Conservation (phyloP, 2,888 invertebrate genomes). For the Idaea aversata region DNA sequence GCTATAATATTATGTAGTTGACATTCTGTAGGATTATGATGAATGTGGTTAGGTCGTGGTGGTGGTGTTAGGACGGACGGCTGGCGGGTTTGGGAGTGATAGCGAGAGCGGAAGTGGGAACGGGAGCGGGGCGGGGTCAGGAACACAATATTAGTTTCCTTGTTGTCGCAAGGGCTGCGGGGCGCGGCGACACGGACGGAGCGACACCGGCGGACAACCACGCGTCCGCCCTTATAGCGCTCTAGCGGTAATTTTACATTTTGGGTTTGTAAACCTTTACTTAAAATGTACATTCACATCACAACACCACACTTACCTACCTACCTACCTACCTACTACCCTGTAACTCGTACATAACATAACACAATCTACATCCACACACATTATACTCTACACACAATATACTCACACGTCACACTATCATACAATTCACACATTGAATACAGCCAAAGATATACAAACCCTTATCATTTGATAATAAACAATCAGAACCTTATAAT, state of each 20-base stretch:
- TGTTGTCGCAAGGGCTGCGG: slow-evolving; percentile 81
- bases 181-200: slow-evolving; percentile 72
- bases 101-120: slow-evolving; percentile 48
- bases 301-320: slow-evolving; percentile 31
- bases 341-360: slow-evolving; percentile 12
- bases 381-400: slow-evolving; percentile 26
- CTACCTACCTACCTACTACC: slow-evolving; percentile 27
- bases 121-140: slow-evolving; percentile 60
- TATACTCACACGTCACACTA: slow-evolving; percentile 25
- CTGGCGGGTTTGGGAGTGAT: slow-evolving; percentile 59
- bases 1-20: slow-evolving; percentile 4
- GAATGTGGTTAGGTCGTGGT: slow-evolving; percentile 8
- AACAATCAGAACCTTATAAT: slow-evolving; percentile 54
- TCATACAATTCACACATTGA: slow-evolving; percentile 31
- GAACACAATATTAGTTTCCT: slow-evolving; percentile 82
- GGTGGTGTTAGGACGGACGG: slow-evolving; percentile 27
- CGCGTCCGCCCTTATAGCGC: slow-evolving; percentile 77
- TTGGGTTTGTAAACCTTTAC: slow-evolving; percentile 81
- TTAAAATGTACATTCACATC: slow-evolving; percentile 62
- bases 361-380: slow-evolving; percentile 15
- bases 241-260: slow-evolving; percentile 79
- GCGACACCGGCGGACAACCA: slow-evolving; percentile 71
- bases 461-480: slow-evolving; percentile 59
- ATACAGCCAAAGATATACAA: slow-evolving; percentile 61
- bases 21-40: slow-evolving; percentile 8